Conservation (phyloP, 1,140 invertebrate genomes). For the Antheraea mylitta region DNA sequence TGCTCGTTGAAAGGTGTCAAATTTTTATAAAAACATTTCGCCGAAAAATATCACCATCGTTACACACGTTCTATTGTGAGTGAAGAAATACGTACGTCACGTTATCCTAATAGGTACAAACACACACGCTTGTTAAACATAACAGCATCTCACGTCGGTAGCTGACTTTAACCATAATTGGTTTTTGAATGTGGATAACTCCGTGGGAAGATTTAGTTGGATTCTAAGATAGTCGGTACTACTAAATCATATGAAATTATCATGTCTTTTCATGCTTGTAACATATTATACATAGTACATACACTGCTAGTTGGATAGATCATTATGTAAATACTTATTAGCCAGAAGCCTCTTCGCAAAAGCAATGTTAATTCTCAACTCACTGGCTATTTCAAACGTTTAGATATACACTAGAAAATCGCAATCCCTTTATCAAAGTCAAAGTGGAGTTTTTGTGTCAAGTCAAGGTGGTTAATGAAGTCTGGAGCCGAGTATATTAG, state of each 20-base stretch:
- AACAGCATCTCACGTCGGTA: background rate
- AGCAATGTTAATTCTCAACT: no score
- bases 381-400: no score
- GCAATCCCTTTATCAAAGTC: no score
- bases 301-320: no score
- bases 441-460: no score
- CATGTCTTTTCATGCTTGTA: background rate
- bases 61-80: background rate
- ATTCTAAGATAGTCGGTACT: background rate
- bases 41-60: background rate
- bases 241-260: background rate
- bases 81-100: background rate
- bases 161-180: background rate
- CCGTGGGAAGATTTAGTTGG: background rate
- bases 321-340: no score
- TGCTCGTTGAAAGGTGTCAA: no score
- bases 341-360: no score
- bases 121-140: background rate
- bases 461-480: no score
- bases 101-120: background rate
- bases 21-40: background rate
- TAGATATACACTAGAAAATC: no score
- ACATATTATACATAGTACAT: no score
- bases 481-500: no score
- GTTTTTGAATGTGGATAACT: background rate